Base-by-base conservation (phyloP, 1,140 invertebrate species). In the Agrilus planipennis region DNA sequence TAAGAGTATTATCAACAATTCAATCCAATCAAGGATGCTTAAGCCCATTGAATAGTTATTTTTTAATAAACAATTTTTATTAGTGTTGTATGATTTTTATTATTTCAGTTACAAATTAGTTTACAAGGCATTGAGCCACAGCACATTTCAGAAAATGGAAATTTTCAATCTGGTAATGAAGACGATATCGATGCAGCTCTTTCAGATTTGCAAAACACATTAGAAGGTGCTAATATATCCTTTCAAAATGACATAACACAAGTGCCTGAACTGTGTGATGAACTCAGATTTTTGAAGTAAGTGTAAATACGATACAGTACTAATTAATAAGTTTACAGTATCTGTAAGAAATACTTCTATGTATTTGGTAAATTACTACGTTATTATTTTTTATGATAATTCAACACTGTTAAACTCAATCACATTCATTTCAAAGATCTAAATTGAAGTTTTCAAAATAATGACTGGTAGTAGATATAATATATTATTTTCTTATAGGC, bases 141-240 rank as follows among this genome's bases (percentile, higher is more conserved):
- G n/a, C 57, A 62, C 6, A 60, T 55, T 20, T 48, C 54, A 7
- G 60, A 57, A 22, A 67, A 69, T 41, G 64, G 58, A n/a, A 58
- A 46, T 30, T 19, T 54, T n/a, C 41, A 52, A 30, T 65, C 50
- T 53, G 69, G 68, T 1, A 67, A 68, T 4, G 81, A 84, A 44
- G 81, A 83, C 46, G 91, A 96, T 57, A 92, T 96, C 42, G 92
- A 95, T 54, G 81, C 89, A 6, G 89, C 91, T n/a, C 65, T 96
- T 10, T 87, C 80, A 41, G 89, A 94, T 57, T 71, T 97, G 12
- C 86, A 93, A 60, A 82, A 85, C 15, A 84, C 84, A n/a, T 64
- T 93, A 18, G 88, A 89, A 57, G 85, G 84, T 0, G 62, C 75
- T 42, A 64, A 74, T 53, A 62, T 79, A 14, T 70, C 63, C 36